These are phyloP conservation scores for Teleogryllus occipitalis DNA, from an alignment of 1,140 invertebrate species.

Conservation along the genomic window DNA sequence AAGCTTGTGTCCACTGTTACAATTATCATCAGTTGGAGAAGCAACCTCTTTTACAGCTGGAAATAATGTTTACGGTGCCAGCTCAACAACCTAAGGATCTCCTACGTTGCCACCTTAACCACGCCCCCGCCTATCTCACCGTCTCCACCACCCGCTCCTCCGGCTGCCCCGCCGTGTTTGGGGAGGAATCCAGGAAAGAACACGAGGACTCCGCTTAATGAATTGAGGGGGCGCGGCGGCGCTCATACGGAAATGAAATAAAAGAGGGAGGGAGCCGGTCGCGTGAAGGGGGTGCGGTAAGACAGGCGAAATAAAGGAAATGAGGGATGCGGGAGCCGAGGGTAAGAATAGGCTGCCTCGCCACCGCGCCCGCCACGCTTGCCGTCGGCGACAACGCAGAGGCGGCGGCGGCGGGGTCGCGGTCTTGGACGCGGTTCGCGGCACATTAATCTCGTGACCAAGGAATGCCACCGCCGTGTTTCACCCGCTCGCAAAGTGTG, in stretches of 20 bases:
- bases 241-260: slow-evolving; percentile 4
- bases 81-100: too few relatives aligned
- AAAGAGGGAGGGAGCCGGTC: not conserved
- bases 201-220: not conserved
- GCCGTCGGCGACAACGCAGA: not conserved
- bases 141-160: too few relatives aligned
- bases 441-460: not conserved
- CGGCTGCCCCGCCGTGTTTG: not conserved
- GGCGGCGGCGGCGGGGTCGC: not conserved
- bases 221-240: not conserved
- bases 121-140: too few relatives aligned
- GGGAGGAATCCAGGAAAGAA: slow-evolving; percentile 3
- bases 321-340: not conserved
- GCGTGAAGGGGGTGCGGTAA: not conserved
- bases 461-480: not conserved
- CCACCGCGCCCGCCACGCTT: too few relatives aligned
- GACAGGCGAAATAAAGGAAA: slow-evolving; percentile 4
- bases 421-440: not conserved
- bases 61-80: too few relatives aligned
- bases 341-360: not conserved
- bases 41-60: too few relatives aligned
- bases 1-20: too few relatives aligned
- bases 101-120: too few relatives aligned
- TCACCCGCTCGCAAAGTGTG: not conserved
- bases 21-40: too few relatives aligned